A percentile compares a stretch with the other conserved stretches of the same genome.
Conservation (phyloP, 2,888 invertebrate genomes). For the Fragum sueziense region DNA sequence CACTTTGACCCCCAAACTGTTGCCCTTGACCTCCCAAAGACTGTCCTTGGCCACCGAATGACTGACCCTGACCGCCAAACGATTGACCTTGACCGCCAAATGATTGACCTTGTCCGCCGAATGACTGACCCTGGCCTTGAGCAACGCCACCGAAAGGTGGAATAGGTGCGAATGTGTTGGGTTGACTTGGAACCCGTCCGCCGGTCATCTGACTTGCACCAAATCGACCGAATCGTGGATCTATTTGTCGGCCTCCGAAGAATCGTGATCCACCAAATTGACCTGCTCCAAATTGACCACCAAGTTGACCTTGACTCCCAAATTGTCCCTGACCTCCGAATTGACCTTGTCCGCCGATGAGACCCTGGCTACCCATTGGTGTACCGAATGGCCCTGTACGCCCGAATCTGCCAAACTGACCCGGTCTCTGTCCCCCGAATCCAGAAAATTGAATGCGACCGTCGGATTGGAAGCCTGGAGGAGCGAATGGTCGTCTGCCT, state of each 20-base stretch:
- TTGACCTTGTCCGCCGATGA: constrained; percentile 20
- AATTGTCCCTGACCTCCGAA: constrained; percentile 27
- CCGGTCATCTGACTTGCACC: not conserved
- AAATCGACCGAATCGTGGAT: not conserved
- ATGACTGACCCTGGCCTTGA: not conserved
- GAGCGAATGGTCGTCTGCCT: not conserved
- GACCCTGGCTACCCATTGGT: constrained; percentile 10
- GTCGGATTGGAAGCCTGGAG: not conserved
- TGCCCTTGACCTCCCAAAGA: constrained; percentile 1
- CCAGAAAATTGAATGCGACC: constrained; percentile 4
- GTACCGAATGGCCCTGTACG: constrained; percentile 1
- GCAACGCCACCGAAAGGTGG: constrained; percentile 4
- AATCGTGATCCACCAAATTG: constrained; percentile 12
- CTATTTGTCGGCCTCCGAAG: not conserved
- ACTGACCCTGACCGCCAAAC: too few relatives aligned
- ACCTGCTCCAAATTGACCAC: constrained; percentile 22
- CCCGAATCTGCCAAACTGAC: constrained; percentile 9
- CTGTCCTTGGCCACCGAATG: not conserved
- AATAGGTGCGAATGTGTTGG: constrained; percentile 1
- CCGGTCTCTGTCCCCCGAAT: not conserved
- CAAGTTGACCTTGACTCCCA: constrained; percentile 8
- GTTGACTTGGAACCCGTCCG: not conserved
- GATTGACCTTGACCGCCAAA: not conserved
- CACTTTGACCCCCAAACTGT: not conserved
- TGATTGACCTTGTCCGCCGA: not conserved